Percentiles rank a stretch among this genome's conserved stretches.
phyloP scores from a whole-genome alignment of 2,113 vertebrate species.

The Sander vitreus region DNA sequence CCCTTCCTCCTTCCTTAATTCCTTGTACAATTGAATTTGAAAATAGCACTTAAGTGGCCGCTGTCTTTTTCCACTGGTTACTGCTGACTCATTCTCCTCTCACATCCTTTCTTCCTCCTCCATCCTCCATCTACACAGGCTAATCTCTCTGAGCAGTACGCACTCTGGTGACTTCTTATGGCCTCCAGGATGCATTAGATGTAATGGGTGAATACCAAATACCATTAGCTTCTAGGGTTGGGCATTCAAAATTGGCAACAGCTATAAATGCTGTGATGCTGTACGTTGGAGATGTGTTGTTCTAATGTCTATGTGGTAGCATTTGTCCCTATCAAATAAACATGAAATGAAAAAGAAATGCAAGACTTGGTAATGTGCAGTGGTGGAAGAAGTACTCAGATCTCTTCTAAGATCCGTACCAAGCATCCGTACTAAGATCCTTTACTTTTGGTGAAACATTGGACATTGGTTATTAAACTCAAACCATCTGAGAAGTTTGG shows the following conservation, averaged over 20 bases:
- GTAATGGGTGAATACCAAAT: constrained; percentile 12
- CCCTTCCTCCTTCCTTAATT: background rate
- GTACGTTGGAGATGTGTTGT: too few relatives aligned
- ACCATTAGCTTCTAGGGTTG: too few relatives aligned
- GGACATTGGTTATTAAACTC: background rate
- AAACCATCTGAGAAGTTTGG: background rate
- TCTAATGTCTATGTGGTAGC: too few relatives aligned
- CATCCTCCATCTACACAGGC: background rate
- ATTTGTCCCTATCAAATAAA: too few relatives aligned
- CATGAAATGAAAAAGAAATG: background rate
- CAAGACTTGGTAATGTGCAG: background rate
- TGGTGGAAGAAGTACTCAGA: background rate
- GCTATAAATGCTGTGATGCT: too few relatives aligned
- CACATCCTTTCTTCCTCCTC: constrained; percentile 6
- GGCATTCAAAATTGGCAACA: too few relatives aligned
- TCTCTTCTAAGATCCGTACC: background rate
- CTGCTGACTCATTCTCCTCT: constrained; percentile 48
- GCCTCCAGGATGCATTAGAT: constrained; percentile 34
- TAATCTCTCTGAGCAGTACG: background rate
- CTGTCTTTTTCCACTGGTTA: constrained; percentile 42
- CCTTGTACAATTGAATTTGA: constrained; percentile 40
- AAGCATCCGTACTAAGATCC: background rate
- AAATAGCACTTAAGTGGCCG: constrained; percentile 30
- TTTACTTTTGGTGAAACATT: background rate
- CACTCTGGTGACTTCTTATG: background rate